A percentile compares a stretch with the other conserved stretches of the same genome.
Conservation (phyloP, 37 sponge, comb jelly and placozoan genomes). For the Halichondria panicea region DNA sequence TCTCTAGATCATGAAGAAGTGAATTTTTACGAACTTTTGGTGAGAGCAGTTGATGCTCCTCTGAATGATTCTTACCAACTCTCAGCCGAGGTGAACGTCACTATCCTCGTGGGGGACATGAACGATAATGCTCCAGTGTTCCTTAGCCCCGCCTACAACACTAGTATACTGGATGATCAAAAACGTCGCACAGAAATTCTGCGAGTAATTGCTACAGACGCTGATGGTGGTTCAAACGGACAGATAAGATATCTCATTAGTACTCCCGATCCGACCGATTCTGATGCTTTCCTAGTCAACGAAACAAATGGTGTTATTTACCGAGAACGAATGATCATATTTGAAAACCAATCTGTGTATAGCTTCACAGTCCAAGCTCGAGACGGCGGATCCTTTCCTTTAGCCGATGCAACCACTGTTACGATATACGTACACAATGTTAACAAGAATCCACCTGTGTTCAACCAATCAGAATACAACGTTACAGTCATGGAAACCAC, state of each 20-base stretch:
- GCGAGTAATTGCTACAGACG: constrained; percentile 35
- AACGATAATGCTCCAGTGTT: constrained; percentile 65
- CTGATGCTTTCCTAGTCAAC: constrained; percentile 12
- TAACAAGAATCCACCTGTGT: constrained; percentile 47
- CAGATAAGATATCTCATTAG: constrained; percentile 35
- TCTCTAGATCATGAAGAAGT: constrained; percentile 41
- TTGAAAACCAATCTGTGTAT: constrained; percentile 27
- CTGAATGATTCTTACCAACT: constrained; percentile 14
- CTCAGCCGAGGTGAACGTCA: constrained; percentile 31
- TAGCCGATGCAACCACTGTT: constrained; percentile 11
- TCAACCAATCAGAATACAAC: constrained; percentile 33
- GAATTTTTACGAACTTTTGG: constrained; percentile 18
- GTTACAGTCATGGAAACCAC: constrained; percentile 37
- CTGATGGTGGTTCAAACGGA: constrained; percentile 56
- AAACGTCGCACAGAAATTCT: constrained; percentile 5
- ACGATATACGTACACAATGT: constrained; percentile 48
- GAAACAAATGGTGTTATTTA: constrained; percentile 34
- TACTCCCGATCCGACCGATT: neutral
- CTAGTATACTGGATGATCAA: constrained; percentile 37
- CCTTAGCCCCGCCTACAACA: constrained; percentile 1
- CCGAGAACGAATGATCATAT: neutral
- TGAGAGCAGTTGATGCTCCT: constrained; percentile 56
- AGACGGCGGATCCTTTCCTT: constrained; percentile 19
- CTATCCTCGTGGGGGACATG: constrained; percentile 32
- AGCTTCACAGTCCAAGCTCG: constrained; percentile 29